Evolutionary conservation across 2,113 vertebrate genomes (phyloP).

Genomic region (rat (Rattus norvegicus)): GRCr8 NC_086023.1:75505501-75506000

Average conservation of each 20-base stretch:
- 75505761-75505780: background rate
- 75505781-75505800: background rate
- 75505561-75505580: background rate
- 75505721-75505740: background rate
- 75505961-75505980: background rate
- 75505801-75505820: background rate
- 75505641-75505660: rapidly evolving
- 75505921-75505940: background rate
- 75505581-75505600: background rate
- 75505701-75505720: background rate
- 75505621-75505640: background rate
- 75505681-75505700: too few species aligned
- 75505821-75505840: background rate
- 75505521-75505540: background rate
- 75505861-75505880: background rate
- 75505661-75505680: rapidly evolving
- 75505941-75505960: background rate
- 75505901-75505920: background rate
- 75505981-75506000: background rate
- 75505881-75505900: background rate
- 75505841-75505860: background rate
- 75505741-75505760: background rate
- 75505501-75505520: background rate
- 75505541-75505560: background rate
- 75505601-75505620: background rate